Conservation (phyloP, 1,140 invertebrate genomes). For the Bombus vancouverensis region DNA sequence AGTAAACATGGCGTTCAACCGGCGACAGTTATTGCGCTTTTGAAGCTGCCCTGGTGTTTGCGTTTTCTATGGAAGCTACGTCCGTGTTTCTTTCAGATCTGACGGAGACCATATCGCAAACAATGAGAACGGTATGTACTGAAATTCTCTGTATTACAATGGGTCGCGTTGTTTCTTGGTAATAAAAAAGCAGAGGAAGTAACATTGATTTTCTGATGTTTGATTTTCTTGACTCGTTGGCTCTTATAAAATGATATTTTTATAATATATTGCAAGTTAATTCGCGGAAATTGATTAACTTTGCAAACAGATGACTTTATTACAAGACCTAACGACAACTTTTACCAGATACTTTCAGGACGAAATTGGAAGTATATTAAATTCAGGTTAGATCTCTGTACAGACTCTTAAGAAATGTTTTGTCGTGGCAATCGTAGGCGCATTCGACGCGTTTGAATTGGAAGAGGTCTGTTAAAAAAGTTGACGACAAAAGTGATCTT, state of each 20-base stretch:
- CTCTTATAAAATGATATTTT: neutral
- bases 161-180: neutral
- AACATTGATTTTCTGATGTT: neutral
- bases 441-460: no score
- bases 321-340: neutral
- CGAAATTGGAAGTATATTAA: neutral
- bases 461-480: no score
- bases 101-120: neutral
- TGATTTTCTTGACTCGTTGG: no score
- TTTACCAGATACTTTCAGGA: neutral
- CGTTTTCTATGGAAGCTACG: neutral
- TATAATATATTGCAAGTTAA: no score
- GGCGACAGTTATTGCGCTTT: slow-evolving; percentile 28
- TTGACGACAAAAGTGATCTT: no score
- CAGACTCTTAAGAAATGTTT: no score
- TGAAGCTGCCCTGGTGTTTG: slow-evolving; percentile 1
- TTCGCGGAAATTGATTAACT: neutral
- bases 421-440: no score
- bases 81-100: neutral
- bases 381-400: neutral
- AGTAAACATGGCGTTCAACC: slow-evolving; percentile 7
- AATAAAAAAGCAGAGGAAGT: neutral
- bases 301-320: neutral
- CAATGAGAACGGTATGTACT: neutral
- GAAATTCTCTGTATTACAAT: neutral